Conservation (phyloP, 2,888 invertebrate species). For the Gandaritis pyraliata region DNA sequence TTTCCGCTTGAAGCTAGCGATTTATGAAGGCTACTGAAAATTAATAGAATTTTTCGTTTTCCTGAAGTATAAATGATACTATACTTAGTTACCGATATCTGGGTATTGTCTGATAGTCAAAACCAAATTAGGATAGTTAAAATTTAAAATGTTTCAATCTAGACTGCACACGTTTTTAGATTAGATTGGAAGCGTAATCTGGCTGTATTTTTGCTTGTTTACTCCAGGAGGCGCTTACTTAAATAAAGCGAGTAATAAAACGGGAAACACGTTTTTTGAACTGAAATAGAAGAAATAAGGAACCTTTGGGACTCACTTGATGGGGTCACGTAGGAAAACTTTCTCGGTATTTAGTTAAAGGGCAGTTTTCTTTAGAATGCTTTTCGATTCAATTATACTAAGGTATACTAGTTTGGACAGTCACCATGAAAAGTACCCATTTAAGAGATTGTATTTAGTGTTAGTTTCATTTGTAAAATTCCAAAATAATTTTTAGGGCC, state of each 20-base stretch:
- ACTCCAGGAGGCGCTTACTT: constrained; percentile 6
- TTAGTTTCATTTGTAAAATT: too few relatives aligned
- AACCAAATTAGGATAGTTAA: too few relatives aligned
- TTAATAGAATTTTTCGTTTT: too few relatives aligned
- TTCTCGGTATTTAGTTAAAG: constrained; percentile 75
- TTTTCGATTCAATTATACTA: constrained; percentile 57
- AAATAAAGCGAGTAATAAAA: constrained; percentile 70
- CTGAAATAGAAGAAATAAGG: constrained; percentile 61
- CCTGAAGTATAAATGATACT: too few relatives aligned
- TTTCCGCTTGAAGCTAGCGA: too few relatives aligned
- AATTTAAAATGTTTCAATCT: too few relatives aligned
- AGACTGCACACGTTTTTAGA: not conserved
- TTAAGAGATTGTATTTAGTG: too few relatives aligned
- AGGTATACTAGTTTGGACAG: constrained; percentile 46
- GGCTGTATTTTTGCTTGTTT: not conserved
- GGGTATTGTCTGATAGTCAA: too few relatives aligned
- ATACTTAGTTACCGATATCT: too few relatives aligned
- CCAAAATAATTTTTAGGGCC: too few relatives aligned
- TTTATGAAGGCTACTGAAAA: too few relatives aligned
- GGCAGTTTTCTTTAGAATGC: constrained; percentile 60
- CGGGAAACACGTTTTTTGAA: constrained; percentile 57
- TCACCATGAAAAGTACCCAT: not conserved
- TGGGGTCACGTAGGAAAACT: constrained; percentile 78
- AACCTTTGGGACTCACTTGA: constrained; percentile 60
- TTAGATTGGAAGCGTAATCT: constrained; percentile 1